Conservation (phyloP, 2,113 vertebrate species). For the Coptodon rendalli region DNA sequence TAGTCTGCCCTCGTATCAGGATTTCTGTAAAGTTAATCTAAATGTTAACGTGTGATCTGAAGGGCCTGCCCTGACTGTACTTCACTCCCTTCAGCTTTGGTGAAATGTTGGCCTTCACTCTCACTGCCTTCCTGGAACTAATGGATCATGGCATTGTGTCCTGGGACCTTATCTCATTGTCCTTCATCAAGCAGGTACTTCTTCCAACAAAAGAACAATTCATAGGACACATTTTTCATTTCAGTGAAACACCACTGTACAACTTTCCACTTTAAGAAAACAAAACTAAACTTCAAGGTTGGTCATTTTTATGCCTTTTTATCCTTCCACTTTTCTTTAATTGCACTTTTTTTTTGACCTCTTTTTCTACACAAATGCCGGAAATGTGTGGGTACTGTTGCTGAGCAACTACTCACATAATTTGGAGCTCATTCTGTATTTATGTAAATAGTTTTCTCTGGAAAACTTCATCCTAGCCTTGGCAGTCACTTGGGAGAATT, state of each 20-base stretch:
- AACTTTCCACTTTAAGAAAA: not conserved
- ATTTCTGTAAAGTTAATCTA: not conserved
- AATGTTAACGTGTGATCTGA: not conserved
- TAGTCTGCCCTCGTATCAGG: not conserved
- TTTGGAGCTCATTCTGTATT: not conserved
- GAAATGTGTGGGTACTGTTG: conserved; percentile 50
- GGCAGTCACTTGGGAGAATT: not conserved
- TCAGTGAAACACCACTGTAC: not conserved
- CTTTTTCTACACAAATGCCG: conserved; percentile 1
- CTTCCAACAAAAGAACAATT: not conserved
- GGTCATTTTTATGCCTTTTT: not conserved
- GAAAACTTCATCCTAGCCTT: not conserved
- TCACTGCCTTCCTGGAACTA: conserved; percentile 97
- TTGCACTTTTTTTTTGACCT: conserved; percentile 2
- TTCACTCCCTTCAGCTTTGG: conserved; percentile 79
- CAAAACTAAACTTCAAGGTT: not conserved
- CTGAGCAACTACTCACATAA: conserved; percentile 50
- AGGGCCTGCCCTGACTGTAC: not conserved
- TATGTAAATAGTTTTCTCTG: not conserved
- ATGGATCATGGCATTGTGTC: conserved; percentile 99
- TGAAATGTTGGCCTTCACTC: conserved; percentile 97
- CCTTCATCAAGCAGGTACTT: conserved; percentile 95
- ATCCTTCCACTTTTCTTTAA: conserved; percentile 3
- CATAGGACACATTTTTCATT: not conserved
- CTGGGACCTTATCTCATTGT: conserved; percentile 95